A percentile compares a stretch with the other conserved stretches of the same genome.
Evolutionary conservation across 2,113 vertebrate species (phyloP).

Genomic region (Stigmatopora argus): DNA sequence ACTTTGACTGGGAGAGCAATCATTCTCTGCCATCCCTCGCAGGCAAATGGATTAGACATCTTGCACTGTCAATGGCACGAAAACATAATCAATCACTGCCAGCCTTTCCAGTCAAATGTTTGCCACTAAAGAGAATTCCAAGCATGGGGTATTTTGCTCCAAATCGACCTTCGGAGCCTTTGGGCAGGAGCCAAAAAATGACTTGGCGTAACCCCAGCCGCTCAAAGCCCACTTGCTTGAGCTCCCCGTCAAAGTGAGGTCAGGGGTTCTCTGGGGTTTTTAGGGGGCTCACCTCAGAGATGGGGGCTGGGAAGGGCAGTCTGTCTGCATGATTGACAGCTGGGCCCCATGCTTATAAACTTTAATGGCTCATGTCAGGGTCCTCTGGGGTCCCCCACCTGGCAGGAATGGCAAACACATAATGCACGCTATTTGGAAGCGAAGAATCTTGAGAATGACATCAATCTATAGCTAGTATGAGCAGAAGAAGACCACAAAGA

Average conservation of each 20-base stretch:
- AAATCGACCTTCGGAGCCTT: constrained; percentile 22
- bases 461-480: constrained; percentile 26
- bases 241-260: constrained; percentile 47
- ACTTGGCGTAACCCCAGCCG: constrained; percentile 10
- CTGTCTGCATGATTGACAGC: constrained; percentile 66
- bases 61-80: too few species aligned
- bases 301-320: constrained; percentile 15
- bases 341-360: constrained; percentile 65
- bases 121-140: neutral
- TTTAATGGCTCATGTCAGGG: constrained; percentile 72
- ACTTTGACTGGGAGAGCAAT: too few species aligned
- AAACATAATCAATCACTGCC: too few species aligned
- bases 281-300: constrained; percentile 41
- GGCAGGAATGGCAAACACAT: constrained; percentile 54
- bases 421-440: constrained; percentile 13
- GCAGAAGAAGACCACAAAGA: neutral
- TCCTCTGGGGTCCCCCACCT: constrained; percentile 54
- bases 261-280: constrained; percentile 52
- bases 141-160: constrained; percentile 23
- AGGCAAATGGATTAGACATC: too few species aligned
- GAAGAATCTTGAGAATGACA: constrained; percentile 17
- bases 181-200: constrained; percentile 7
- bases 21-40: too few species aligned
- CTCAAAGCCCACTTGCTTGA: constrained; percentile 12
- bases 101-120: neutral